Conservation (phyloP, 2,113 vertebrate species). For the Malurus alboscapulatus region DNA sequence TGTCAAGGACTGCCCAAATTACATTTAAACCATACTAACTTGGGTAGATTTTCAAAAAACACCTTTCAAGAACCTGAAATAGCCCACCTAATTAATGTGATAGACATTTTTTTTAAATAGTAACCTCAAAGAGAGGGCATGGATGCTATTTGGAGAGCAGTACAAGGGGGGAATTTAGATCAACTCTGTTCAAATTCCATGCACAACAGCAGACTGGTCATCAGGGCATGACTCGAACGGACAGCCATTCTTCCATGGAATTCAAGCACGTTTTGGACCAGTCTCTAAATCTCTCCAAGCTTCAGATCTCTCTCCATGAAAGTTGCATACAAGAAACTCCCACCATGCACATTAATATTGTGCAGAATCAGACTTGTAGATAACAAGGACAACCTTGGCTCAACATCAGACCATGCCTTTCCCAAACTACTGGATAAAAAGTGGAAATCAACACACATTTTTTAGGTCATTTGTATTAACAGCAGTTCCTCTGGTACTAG, state of each 20-base stretch:
- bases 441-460: not conserved
- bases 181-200: not conserved
- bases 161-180: not conserved
- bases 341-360: rapidly evolving
- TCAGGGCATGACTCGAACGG: rapidly evolving
- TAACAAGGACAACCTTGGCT: not conserved
- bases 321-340: not conserved
- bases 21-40: not conserved
- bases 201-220: not conserved
- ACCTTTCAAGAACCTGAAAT: not conserved
- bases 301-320: not conserved
- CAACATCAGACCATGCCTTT: not conserved
- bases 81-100: not conserved
- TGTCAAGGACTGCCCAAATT: not conserved
- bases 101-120: not conserved
- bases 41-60: not conserved
- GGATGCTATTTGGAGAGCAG: not conserved
- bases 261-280: not conserved
- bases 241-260: not conserved
- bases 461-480: not conserved
- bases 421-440: not conserved
- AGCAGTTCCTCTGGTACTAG: not conserved
- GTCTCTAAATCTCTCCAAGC: not conserved
- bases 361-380: not conserved
- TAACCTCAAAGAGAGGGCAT: not conserved